Conservation (phyloP, 2,888 invertebrate genomes). For the Acanthosoma haemorrhoidale region DNA sequence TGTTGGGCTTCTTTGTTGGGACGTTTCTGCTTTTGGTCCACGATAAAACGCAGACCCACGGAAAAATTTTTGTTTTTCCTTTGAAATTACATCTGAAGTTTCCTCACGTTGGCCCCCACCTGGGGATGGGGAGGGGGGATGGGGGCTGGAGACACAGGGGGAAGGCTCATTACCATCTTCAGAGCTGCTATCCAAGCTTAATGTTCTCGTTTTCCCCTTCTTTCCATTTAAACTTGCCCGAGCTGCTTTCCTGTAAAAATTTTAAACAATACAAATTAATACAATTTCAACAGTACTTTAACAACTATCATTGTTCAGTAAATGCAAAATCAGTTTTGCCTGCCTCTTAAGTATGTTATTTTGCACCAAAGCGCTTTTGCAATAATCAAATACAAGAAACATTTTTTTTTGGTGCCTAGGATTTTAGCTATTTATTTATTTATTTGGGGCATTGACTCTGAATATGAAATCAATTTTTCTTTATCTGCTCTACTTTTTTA, state of each 20-base stretch:
- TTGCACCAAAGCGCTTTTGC: too few species aligned
- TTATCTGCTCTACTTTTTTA: too few species aligned
- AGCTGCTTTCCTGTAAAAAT: conserved; percentile 40
- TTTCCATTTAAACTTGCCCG: conserved; percentile 39
- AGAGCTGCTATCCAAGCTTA: conserved; percentile 42
- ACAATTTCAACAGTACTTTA: too few species aligned
- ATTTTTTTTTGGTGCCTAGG: too few species aligned
- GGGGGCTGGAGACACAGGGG: conserved; percentile 31
- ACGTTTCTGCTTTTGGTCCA: conserved; percentile 38
- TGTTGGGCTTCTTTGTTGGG: conserved; percentile 45
- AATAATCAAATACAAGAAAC: too few species aligned
- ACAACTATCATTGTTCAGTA: too few species aligned
- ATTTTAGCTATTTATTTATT: too few species aligned
- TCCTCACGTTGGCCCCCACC: conserved; percentile 44
- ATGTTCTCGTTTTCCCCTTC: conserved; percentile 40
- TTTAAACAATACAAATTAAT: conserved; percentile 1
- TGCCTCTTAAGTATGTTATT: too few species aligned
- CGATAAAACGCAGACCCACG: conserved; percentile 68
- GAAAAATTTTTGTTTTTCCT: conserved; percentile 84
- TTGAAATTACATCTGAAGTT: conserved; percentile 70
- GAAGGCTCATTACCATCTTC: conserved; percentile 44
- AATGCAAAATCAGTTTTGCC: too few species aligned
- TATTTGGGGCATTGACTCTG: too few species aligned
- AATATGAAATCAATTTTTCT: too few species aligned
- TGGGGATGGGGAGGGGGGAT: conserved; percentile 40